Evolutionary conservation across 1,140 invertebrate genomes (phyloP), one percentile per base, ranked within the genome.

Genomic region (Formica exsecta): DNA sequence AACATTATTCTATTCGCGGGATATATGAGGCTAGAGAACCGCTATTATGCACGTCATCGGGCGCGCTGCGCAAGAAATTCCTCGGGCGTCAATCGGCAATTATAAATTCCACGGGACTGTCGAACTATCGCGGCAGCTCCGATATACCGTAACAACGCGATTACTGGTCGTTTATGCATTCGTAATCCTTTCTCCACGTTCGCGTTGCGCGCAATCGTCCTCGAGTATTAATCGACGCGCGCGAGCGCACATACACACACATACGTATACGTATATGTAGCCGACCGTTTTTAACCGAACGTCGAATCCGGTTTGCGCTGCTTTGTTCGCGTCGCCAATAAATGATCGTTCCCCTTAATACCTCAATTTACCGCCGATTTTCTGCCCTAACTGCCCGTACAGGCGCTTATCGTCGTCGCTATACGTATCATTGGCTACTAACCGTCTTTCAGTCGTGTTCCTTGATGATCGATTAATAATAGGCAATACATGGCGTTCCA

Each of bases 71-170:
- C 71, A 81, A 70, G 88, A 62, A 90, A 89, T 87, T 89, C 71
- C 75, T 74, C 80, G 77, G 62, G 86, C 85, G 85, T 85, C 85
- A 68, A 65, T 61, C 38, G 79, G 70, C 79, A 89, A 90, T 90
- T 90, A 89, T 76, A 62, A 80, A 89, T 89, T 89, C 89, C 73
- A 71, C 41, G 48, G 57, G 44, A 85, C 85, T 85, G 88, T 90
- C 80, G 48, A 85, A 85, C 80, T 75, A 83, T 76, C 84, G 16
- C 48, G 76, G 65, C 77, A 29, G 76, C 73, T 32, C n/a, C 44
- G 59, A 62, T 38, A 74, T 59, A 36, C 25, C 38, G 70, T 88
- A 80, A 87, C 87, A 44, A 70, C 22, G 48, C 68, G 85, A 83
- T 74, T 41, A 57, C 9, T 44, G 38, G 8, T 13, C 44, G 29